These are phyloP conservation scores for Trachymyrmex cornetzi DNA, from an alignment of 1,140 invertebrate genomes.

Conservation along the genomic window DNA sequence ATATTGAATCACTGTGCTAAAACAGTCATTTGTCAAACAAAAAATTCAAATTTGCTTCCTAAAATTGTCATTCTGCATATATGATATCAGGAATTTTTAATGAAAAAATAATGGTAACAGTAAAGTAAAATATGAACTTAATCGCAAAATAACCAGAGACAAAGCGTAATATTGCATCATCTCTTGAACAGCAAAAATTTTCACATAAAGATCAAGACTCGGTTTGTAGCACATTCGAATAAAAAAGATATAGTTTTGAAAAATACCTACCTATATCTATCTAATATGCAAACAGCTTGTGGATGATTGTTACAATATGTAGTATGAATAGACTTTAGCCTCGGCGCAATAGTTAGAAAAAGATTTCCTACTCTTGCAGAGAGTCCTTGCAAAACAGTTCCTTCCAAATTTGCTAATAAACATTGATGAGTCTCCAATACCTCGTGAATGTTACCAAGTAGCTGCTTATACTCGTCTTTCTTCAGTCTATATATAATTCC, in stretches of 20 bases:
- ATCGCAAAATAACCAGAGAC: not conserved
- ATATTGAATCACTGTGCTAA: not conserved
- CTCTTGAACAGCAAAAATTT: not conserved
- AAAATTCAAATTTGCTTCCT: not conserved
- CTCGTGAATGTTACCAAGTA: slow-evolving; percentile 96
- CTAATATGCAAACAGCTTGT: slow-evolving; percentile 95
- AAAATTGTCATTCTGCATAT: not conserved
- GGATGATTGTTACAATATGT: slow-evolving; percentile 97
- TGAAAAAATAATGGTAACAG: not conserved
- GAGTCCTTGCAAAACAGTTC: slow-evolving; percentile 89
- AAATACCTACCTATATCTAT: slow-evolving; percentile 93
- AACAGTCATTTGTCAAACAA: not conserved
- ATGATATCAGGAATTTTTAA: not conserved
- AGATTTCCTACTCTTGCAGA: slow-evolving; percentile 96
- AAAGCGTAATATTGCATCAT: not conserved
- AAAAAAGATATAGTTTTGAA: not conserved
- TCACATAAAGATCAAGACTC: not conserved
- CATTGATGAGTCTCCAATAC: slow-evolving; percentile 94
- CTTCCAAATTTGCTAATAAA: slow-evolving; percentile 92
- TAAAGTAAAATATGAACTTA: not conserved
- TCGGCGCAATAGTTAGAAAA: slow-evolving; percentile 95
- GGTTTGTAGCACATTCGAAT: not conserved
- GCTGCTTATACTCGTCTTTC: slow-evolving; percentile 93
- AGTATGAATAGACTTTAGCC: slow-evolving; percentile 94
- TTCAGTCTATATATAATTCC: slow-evolving; percentile 89